Percentiles rank a stretch among this genome's conserved stretches.
These are phyloP conservation scores for Aspidiotus destructor DNA, from an alignment of 2,888 invertebrate species.

Conservation along the genomic window DNA sequence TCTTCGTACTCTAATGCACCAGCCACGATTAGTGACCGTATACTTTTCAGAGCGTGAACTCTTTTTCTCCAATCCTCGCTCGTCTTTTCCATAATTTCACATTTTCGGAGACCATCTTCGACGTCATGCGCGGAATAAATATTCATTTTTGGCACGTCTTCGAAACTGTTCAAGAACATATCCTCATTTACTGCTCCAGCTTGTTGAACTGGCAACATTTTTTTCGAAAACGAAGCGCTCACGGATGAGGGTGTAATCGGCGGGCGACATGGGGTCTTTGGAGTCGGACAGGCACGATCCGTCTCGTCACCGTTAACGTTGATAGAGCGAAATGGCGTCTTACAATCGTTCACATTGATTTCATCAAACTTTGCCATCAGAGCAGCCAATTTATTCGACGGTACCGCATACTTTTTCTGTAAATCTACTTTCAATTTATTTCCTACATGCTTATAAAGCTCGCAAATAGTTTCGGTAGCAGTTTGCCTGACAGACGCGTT, in stretches of 20 bases:
- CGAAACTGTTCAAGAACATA: conserved; percentile 74
- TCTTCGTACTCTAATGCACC: conserved; percentile 65
- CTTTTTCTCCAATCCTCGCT: conserved; percentile 89
- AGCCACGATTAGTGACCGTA: conserved; percentile 71
- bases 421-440: conserved; percentile 75
- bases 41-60: conserved; percentile 80
- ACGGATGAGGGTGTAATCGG: conserved; percentile 15
- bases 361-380: conserved; percentile 81
- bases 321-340: conserved; percentile 5
- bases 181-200: conserved; percentile 87
- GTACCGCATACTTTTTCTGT: conserved; percentile 66
- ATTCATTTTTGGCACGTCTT: conserved; percentile 68
- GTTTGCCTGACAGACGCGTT: conserved; percentile 77
- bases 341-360: conserved; percentile 48
- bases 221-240: conserved; percentile 1
- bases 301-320: conserved; percentile 13
- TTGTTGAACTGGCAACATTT: conserved; percentile 3
- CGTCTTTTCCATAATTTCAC: conserved; percentile 67
- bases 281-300: not conserved
- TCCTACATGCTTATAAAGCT: conserved; percentile 86
- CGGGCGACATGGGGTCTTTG: conserved; percentile 17
- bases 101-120: conserved; percentile 65
- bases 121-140: conserved; percentile 76
- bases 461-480: conserved; percentile 72
- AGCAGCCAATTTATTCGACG: conserved; percentile 56